Evolutionary conservation across 2,113 vertebrate genomes (phyloP).

Genomic region (Suricata suricatta): DNA sequence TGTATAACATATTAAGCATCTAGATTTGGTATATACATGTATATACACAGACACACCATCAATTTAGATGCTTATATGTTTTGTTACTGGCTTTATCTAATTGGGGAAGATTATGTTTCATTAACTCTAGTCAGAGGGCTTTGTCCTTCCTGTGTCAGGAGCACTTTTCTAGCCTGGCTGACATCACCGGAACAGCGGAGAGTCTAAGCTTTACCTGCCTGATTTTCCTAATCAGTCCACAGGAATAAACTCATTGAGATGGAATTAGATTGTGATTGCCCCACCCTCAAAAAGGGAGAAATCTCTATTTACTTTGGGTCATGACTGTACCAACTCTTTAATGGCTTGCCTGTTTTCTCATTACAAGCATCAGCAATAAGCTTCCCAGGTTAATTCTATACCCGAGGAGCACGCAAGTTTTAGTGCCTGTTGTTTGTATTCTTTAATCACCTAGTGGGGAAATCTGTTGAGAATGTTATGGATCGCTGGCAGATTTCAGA

Average conservation of each 20-base stretch:
- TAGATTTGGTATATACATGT: neutral
- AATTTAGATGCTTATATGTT: neutral
- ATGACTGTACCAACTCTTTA: neutral
- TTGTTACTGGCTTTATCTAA: neutral
- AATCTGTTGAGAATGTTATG: neutral
- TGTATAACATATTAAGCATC: neutral
- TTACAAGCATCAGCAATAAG: neutral
- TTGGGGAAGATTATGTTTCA: neutral
- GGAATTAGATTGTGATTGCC: neutral
- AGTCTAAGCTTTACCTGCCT: neutral
- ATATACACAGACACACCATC: neutral
- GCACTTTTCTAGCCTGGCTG: neutral
- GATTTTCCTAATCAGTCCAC: neutral
- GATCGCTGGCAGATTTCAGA: neutral
- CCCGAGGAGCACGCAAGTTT: neutral
- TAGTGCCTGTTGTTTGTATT: neutral
- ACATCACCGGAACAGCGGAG: neutral
- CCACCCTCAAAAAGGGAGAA: neutral
- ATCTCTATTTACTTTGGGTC: neutral
- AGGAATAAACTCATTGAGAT: neutral
- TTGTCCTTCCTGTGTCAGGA: neutral
- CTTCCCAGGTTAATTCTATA: neutral
- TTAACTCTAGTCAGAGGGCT: neutral
- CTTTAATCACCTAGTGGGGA: neutral
- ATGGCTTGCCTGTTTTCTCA: constrained; percentile 9